Conservation (phyloP, 2,888 invertebrate species). For the Mesorhabditis sp. region DNA sequence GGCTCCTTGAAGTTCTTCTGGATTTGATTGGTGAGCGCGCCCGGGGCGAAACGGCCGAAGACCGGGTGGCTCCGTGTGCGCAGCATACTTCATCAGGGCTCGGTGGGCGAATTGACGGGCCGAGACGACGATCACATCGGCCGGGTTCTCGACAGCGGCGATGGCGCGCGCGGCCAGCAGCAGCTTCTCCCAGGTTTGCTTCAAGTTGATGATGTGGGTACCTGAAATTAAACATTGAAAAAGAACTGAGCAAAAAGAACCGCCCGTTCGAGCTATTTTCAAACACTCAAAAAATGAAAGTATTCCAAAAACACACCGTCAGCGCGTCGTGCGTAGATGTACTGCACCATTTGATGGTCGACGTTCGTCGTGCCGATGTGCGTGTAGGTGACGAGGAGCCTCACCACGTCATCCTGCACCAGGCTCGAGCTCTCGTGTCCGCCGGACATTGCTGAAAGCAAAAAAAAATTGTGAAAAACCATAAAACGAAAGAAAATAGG, state of each 20-base stretch:
- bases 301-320: constrained; percentile 67
- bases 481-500: no score
- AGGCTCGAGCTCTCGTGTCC: constrained; percentile 41
- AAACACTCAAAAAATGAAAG: no score
- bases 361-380: constrained; percentile 91
- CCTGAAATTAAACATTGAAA: constrained; percentile 64
- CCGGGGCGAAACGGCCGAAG: constrained; percentile 97
- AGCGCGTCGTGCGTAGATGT: constrained; percentile 82
- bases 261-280: no score
- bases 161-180: constrained; percentile 94
- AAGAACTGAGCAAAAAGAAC: not conserved
- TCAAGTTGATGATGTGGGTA: constrained; percentile 87
- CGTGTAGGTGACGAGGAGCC: constrained; percentile 90
- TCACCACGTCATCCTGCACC: constrained; percentile 90
- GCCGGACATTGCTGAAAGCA: constrained; percentile 41
- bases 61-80: constrained; percentile 71
- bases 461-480: no score
- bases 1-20: constrained; percentile 97
- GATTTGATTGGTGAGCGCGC: constrained; percentile 87
- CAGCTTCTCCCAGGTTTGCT: constrained; percentile 97
- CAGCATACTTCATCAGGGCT: constrained; percentile 78
- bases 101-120: constrained; percentile 90
- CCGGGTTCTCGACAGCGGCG: constrained; percentile 93
- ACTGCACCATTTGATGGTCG: constrained; percentile 94
- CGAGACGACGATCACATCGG: constrained; percentile 95